Base-by-base conservation (phyloP, 1,140 invertebrate species). In the Colletes gigas region DNA sequence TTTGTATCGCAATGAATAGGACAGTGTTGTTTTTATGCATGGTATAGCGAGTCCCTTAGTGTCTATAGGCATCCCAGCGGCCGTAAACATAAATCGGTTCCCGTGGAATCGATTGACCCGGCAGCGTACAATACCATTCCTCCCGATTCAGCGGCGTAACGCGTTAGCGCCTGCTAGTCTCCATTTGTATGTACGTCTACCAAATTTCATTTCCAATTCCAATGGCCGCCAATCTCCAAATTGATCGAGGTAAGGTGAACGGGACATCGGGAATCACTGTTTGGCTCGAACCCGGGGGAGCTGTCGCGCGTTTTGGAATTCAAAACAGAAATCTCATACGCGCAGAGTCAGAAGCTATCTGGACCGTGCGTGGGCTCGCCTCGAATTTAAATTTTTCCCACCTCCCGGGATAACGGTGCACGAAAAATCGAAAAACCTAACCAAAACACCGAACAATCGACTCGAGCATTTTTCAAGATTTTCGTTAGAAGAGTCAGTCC, bases 121-220 rank as follows among this genome's bases (percentile, higher is more conserved):
- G 21, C 39, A 14, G 69, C 44, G 15, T 55, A 70, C 63, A 72
- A 76, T 86, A 80, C 78, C 78, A 66, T 84, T 81, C 69, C 78
- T 65, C 65, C 62, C n/a, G 41, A 54, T 75, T 76, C 62, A 62
- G 19, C 30, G 21, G 21, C n/a, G 60, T 81, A 81, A 84, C 79
- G 60, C 59, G 79, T 78, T 81, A 73, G 52, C 63, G 62, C 8
- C 68, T 60, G 74, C 57, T 73, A 44, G 41, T 65, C 54, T 55
- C 72, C 68, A 79, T 86, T 85, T 72, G 76, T 85, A 80, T 75
- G 76, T 83, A 80, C 82, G 78, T 89, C 81, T 82, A 88, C 83
- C 79, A 88, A 89, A 90, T 90, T 90, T 90, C 87, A 88, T 90
- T 90, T 89, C 85, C 88, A 89, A 89, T 90, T 89, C 87, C 86